Evolutionary conservation across 2,888 invertebrate species (phyloP), one percentile per base, ranked within the genome.

Genomic region (Andrena dorsata): DNA sequence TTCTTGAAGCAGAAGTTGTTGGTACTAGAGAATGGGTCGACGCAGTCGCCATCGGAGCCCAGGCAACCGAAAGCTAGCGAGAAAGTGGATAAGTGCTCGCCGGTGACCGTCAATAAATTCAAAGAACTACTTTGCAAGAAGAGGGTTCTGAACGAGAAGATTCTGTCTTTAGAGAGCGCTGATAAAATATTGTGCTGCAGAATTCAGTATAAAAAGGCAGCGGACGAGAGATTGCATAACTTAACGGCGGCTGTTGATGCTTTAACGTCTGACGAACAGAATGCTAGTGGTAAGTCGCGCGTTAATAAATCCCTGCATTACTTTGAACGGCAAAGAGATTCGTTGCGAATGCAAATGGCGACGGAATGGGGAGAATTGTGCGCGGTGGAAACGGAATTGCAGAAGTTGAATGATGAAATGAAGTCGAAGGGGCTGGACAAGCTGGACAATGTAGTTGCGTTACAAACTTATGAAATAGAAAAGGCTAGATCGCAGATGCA

Each of bases 1-100:
- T 94, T 94, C 74, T 88, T 96, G 78, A 95, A 96, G 80, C 94
- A 94, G 0, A 95, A 95, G 63, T 82, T 95, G 66, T 82, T 89
- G 66, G 70, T 80, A 47, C 30, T 68, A 1, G 83, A 90, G 56
- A 83, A 30, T 26, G 77, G 78, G 2, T 20, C 68, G 0, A 16
- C 35, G 1, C 76, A 53, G 23, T 28, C 28, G 3, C n/a, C 60
- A 3, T 7, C 71, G 0, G 86, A 84, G 8, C 6, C 35, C 4
- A 82, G 65, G 8, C 56, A 82, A 20, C 73, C 71, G 5, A 85
- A 85, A 5, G 72, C 70, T 20, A 71, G 60, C 2, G 87, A 89
- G 7, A 77, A 87, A 7, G 56, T 16, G 0, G 88, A 90, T 35
- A 90, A 88, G 66, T 75, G 83, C 26, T 60, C 83, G 0, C 20